Percentiles rank a stretch among this genome's conserved stretches.
Evolutionary conservation across 2,113 vertebrate species (phyloP).

Genomic region (Alaudala cheleensis): DNA sequence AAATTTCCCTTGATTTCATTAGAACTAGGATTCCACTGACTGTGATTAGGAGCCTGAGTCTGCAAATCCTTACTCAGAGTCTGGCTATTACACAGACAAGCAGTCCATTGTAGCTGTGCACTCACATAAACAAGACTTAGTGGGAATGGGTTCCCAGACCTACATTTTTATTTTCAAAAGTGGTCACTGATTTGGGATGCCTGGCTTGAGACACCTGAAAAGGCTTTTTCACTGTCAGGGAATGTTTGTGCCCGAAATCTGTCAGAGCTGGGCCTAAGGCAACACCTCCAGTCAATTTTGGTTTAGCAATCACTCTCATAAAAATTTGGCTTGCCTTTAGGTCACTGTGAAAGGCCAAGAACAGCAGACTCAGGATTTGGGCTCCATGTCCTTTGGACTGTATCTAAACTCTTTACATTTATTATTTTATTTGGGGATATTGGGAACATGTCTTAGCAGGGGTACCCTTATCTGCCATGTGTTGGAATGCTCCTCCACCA

Average conservation of each 20-base stretch:
- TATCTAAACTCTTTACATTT: background rate
- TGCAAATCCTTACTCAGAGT: conserved; percentile 37
- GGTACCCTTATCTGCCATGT: background rate
- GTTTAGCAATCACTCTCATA: background rate
- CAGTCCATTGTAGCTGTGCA: conserved; percentile 15
- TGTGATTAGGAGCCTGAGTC: conserved; percentile 7
- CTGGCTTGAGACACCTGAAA: conserved; percentile 55
- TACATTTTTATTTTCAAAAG: conserved; percentile 51
- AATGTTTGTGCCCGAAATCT: background rate
- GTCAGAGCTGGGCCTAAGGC: background rate
- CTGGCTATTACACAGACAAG: conserved; percentile 31
- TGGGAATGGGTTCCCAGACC: conserved; percentile 9
- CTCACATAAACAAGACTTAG: conserved; percentile 31
- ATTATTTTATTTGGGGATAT: background rate
- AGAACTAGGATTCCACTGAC: conserved; percentile 4
- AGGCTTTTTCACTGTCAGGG: conserved; percentile 53
- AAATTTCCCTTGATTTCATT: conserved; percentile 50
- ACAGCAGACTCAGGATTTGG: background rate
- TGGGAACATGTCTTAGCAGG: background rate
- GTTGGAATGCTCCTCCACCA: background rate
- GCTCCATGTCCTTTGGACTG: background rate
- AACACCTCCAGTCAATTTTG: background rate
- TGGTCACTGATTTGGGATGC: conserved; percentile 42
- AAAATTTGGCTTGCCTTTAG: background rate
- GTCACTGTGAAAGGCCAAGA: background rate